Percentiles rank a stretch among this genome's conserved stretches.
Evolutionary conservation across 2,888 invertebrate species (phyloP).

Genomic region (Dasypogon diadema): DNA sequence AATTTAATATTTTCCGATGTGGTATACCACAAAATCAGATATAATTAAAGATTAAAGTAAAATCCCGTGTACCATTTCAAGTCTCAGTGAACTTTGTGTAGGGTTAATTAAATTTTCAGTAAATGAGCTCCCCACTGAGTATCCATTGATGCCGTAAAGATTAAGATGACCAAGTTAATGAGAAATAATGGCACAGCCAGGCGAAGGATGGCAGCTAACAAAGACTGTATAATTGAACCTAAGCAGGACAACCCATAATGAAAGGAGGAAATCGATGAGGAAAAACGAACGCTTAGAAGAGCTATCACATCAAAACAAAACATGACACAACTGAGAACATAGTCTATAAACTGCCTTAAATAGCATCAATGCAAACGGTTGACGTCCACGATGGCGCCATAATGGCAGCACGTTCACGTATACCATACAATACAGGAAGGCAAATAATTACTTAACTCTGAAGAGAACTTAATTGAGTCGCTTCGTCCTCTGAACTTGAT

Average conservation of each 20-base stretch:
- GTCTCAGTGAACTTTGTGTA: too few relatives aligned
- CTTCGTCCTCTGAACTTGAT: not conserved
- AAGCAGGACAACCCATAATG: not conserved
- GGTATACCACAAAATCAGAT: too few relatives aligned
- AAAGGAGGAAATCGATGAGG: too few relatives aligned
- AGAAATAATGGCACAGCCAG: not conserved
- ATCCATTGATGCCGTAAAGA: not conserved
- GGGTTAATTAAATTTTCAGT: constrained; percentile 8
- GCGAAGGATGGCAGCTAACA: not conserved
- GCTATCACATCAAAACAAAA: not conserved
- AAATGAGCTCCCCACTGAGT: not conserved
- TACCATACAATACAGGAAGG: not conserved
- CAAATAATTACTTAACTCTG: constrained; percentile 2
- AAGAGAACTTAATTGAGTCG: not conserved
- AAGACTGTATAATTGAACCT: not conserved
- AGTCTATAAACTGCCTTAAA: not conserved
- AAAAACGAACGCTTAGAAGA: not conserved
- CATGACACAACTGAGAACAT: not conserved
- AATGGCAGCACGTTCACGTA: not conserved
- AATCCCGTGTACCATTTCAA: too few relatives aligned
- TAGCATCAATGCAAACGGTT: not conserved
- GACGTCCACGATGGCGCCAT: not conserved
- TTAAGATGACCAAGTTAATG: not conserved
- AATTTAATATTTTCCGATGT: too few relatives aligned
- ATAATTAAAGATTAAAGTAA: too few relatives aligned